Base-by-base conservation (phyloP, 35 echinoderm and acorn worm species). In the Hemicentrotus pulcherrimus region DNA sequence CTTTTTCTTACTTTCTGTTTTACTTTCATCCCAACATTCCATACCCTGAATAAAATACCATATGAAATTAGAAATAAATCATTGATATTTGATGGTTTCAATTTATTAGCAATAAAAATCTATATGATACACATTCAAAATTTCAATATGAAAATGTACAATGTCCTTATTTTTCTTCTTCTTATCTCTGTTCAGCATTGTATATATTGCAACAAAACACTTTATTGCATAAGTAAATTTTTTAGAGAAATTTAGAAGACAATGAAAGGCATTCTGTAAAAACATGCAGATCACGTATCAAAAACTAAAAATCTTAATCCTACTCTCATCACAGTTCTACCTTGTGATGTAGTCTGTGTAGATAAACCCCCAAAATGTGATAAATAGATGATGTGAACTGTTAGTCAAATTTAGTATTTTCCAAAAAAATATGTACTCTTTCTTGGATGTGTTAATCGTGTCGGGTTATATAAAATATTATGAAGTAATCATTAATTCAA, bases 51-150 rank as follows among this genome's bases (percentile, higher is more conserved):
- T 78, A n/a, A 10, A 59, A 58, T 6, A 28, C 7, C 65, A 78
- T 28, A n/a, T 78, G 10, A 22, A n/a, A 28, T 78, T 18, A 78
- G 65, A 28, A 78, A 78, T 28, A 22, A 78, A 4, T 78, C 65
- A 78, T 78, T 78, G 22, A 70, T 70, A 70, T 70, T 19, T 70
- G 65, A 78, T 78, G 19, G 65, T 78, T 78, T 78, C 65, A 78
- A 28, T 78, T 78, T 78, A 78, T 78, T 78, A 78, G 65, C 65
- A 78, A 78, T 78, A 78, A 78, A 59, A 78, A 78, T 78, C 22
- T 78, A 28, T 78, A 78, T 28, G 65, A 78, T 78, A 78, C 65
- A 78, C 50, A 55, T 55, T 55, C 50, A 55, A 15, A 55, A 78
- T 30, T 78, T n/a, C 19, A 78, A 28, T 78, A 78, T 78, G 9